Evolutionary conservation across 2,888 invertebrate species (phyloP).

Genomic region (Apotomis capreana): DNA sequence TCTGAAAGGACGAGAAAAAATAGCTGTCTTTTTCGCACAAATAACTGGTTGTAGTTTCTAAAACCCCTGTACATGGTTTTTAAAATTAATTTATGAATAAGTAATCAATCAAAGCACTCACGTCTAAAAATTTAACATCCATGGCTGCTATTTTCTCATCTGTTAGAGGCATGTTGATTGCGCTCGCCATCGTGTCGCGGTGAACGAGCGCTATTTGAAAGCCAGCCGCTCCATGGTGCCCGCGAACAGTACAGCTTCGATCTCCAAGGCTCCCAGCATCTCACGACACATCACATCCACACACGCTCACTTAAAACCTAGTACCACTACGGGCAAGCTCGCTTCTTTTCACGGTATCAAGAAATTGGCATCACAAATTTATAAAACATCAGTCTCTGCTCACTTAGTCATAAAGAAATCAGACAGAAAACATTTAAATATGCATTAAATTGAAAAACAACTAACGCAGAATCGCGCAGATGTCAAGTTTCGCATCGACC

Average conservation of each 20-base stretch:
- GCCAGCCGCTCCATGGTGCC: conserved; percentile 53
- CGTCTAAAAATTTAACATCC: conserved; percentile 69
- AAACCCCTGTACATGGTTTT: too few species aligned
- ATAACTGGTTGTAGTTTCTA: too few species aligned
- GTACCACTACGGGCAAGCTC: background rate
- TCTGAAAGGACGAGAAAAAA: too few species aligned
- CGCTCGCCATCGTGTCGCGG: conserved; percentile 58
- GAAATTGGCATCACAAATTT: conserved; percentile 8
- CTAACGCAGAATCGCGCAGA: conserved; percentile 82
- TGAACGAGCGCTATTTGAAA: conserved; percentile 55
- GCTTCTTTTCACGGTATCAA: background rate
- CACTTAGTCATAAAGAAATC: conserved; percentile 7
- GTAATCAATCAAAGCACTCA: conserved; percentile 57
- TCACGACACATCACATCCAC: conserved; percentile 64
- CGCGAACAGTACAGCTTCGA: conserved; percentile 55
- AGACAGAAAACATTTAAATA: conserved; percentile 24
- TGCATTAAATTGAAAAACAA: conserved; percentile 65
- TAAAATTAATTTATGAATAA: background rate
- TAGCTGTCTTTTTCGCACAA: too few species aligned
- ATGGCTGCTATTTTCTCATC: conserved; percentile 64
- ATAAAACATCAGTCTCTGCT: conserved; percentile 17
- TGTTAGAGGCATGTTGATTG: conserved; percentile 59
- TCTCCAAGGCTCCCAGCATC: conserved; percentile 55
- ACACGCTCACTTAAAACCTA: conserved; percentile 28
- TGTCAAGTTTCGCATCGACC: conserved; percentile 83